A percentile compares a stretch with the other conserved stretches of the same genome.
Conservation (phyloP, 2,113 vertebrate species). For the Cyanocitta stelleri region DNA sequence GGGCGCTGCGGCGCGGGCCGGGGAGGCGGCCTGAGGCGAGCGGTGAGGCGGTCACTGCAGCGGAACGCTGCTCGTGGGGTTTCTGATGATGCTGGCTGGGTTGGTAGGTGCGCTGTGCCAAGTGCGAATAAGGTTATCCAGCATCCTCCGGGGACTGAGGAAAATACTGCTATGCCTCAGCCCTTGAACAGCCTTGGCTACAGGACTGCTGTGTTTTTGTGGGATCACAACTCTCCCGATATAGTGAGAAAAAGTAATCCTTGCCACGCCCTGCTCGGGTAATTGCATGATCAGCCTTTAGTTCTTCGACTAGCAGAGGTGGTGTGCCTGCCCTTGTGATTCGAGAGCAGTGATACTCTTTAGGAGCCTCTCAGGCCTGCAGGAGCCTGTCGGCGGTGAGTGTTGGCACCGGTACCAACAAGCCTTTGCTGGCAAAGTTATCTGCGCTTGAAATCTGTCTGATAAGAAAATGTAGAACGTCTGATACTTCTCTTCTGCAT, state of each 20-base stretch:
- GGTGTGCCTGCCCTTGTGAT: not conserved
- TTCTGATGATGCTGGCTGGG: fast-evolving
- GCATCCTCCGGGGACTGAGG: not conserved
- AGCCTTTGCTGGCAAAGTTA: not conserved
- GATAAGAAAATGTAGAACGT: not conserved
- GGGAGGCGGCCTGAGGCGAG: not conserved
- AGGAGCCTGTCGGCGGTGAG: fast-evolving
- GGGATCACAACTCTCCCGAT: fast-evolving
- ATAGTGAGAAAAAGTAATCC: fast-evolving
- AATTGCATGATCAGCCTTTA: fast-evolving
- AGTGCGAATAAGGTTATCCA: fast-evolving
- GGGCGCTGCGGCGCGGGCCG: not conserved
- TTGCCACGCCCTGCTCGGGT: not conserved
- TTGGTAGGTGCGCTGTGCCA: fast-evolving
- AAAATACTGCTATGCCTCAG: fast-evolving
- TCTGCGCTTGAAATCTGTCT: not conserved
- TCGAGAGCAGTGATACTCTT: fast-evolving
- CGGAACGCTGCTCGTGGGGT: not conserved
- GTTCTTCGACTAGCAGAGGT: too few relatives aligned
- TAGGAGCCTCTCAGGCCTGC: not conserved
- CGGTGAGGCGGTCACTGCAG: fast-evolving
- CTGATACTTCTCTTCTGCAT: fast-evolving
- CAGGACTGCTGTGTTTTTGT: fast-evolving
- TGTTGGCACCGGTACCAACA: fast-evolving
- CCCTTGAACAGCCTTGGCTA: fast-evolving